Conservation (phyloP, 1,140 invertebrate species). For the Battus philenor region DNA sequence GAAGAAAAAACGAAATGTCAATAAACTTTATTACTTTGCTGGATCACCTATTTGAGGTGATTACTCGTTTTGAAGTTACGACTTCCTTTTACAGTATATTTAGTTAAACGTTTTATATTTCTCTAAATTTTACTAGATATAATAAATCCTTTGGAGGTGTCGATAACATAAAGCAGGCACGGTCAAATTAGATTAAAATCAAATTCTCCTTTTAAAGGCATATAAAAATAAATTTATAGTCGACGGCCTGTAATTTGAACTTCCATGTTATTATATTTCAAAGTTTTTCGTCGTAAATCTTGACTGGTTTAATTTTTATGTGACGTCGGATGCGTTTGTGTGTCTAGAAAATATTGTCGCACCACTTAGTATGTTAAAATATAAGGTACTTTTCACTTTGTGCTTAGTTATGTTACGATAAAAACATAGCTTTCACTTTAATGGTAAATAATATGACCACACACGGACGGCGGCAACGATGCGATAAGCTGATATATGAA, state of each 20-base stretch:
- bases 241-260: constrained; percentile 49
- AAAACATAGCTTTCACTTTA: too few species aligned
- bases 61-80: too few species aligned
- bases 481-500: too few species aligned
- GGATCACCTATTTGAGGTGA: too few species aligned
- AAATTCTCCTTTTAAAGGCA: constrained; percentile 47
- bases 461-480: too few species aligned
- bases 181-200: constrained; percentile 23
- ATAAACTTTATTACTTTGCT: too few species aligned
- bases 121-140: too few species aligned
- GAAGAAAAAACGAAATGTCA: too few species aligned
- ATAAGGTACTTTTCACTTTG: constrained; percentile 7
- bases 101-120: too few species aligned
- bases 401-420: too few species aligned
- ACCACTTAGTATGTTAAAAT: constrained; percentile 14
- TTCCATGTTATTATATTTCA: constrained; percentile 65
- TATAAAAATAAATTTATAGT: constrained; percentile 61
- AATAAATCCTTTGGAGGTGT: constrained; percentile 15
- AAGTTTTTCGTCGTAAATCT: constrained; percentile 62
- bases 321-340: constrained; percentile 40
- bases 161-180: constrained; percentile 2
- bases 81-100: too few species aligned
- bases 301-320: constrained; percentile 59
- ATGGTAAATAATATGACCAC: too few species aligned
- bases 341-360: constrained; percentile 26